Evolutionary conservation across 37 sponge, comb jelly and placozoan species (phyloP).

Genomic region (Halichondria panicea): DNA sequence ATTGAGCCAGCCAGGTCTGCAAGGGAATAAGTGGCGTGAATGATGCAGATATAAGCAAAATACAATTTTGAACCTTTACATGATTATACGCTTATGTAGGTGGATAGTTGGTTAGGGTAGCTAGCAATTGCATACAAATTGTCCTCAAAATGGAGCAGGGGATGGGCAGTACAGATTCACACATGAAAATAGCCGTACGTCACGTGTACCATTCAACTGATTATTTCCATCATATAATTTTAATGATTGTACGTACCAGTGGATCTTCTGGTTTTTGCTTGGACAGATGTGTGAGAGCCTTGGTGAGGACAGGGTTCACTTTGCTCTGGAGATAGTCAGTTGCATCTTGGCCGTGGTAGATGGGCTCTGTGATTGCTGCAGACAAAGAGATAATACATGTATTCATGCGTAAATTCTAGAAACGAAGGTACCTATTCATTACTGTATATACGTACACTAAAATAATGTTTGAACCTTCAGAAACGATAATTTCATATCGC

Average conservation of each 20-base stretch:
- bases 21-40: neutral
- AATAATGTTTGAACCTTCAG: neutral
- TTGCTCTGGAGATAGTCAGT: constrained; percentile 84
- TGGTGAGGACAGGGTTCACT: constrained; percentile 80
- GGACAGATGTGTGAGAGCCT: constrained; percentile 90
- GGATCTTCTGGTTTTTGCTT: constrained; percentile 94
- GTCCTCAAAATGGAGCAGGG: neutral
- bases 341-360: constrained; percentile 31
- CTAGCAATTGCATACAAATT: too few relatives aligned
- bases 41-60: too few relatives aligned
- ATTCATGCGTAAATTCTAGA: neutral
- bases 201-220: neutral
- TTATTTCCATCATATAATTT: too few relatives aligned
- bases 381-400: neutral
- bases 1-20: constrained; percentile 90
- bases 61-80: neutral
- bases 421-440: neutral
- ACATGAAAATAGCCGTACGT: neutral
- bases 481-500: neutral
- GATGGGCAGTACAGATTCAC: neutral
- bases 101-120: neutral
- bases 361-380: constrained; percentile 35
- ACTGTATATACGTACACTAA: neutral
- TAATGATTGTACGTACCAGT: constrained; percentile 46
- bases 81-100: neutral